Base-by-base conservation (phyloP, 2,113 vertebrate genomes). In the Cinclus mexicanus region DNA sequence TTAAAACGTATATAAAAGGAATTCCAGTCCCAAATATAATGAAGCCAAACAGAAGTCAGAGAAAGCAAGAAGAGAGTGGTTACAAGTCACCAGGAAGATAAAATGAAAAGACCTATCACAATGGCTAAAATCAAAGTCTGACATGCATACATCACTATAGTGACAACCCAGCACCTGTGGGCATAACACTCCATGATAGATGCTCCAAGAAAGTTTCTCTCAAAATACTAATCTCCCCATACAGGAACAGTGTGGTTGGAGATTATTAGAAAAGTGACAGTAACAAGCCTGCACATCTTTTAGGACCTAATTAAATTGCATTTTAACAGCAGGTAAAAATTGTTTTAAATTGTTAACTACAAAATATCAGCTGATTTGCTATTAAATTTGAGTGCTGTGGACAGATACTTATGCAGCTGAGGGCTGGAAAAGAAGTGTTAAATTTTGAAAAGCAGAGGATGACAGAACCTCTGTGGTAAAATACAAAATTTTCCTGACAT, bases 261-360 rank as follows among this genome's bases (percentile, higher is more conserved):
- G n/a, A 23, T 2, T 9, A 39, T 69, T 75, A 77, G 14, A 59
- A 52, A 76, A 88, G 14, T 64, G 52, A 78, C 64, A 63, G 29
- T 42, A 89, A 84, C 44, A 87, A 79, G 21, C 41, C 24, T 49
- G 35, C 9, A 42, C 23, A 75, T 71, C 31, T 83, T 87, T 39
- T 50, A 81, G 37, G 39, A 68, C 29, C 22, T 68, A 72, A 91
- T 89, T 93, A 83, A 93, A 91, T 69, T 29, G 37, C 47, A 69
- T 57, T 95, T 86, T 31, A 95, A 31, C 88, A 93, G 75, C 50
- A 96, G 81, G 60, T 57, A 57, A 39, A 11, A 80, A 29, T n/a
- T 28, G 7, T 57, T 68, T 65, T 37, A 15, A 16, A 37, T 33
- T 70, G 16, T 63, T 60, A 90, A 67, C 87, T 31, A 56, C 55